Evolutionary conservation across 2,888 invertebrate species (phyloP), one percentile per base, ranked within the genome.

Genomic region (Belgica antarctica): DNA sequence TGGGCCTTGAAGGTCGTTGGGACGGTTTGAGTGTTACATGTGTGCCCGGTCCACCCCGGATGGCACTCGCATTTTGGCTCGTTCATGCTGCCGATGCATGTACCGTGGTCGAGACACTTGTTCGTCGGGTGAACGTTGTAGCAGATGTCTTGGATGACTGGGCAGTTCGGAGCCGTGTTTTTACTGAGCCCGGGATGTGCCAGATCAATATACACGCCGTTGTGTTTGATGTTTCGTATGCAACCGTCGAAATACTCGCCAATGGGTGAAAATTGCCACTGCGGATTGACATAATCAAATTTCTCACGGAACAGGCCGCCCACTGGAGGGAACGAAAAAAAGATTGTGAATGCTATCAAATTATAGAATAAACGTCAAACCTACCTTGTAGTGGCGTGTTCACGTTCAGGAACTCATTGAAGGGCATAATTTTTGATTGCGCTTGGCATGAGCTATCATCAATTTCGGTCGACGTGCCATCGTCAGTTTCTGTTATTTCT

Each of bases 161-260:
- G 78, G 75, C 86, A 86, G 10, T 84, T 84, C 46, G 77, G 75
- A 15, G 76, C 75, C 59, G 78, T 78, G 71, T 76, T 75, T 73
- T 77, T 74, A 12, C 76, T 78, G 65, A 79, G 77, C 10, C 83
- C 84, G 3, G 84, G 82, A 17, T 79, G 78, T 1, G 82, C 82
- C 72, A 86, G 77, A 75, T 86, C 86, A 75, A 85, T 85, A 73
- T 85, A 76, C 73, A 79, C 77, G 74, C 83, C 83, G 75, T 86
- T 85, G 73, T 85, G 84, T 70, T 83, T 76, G 28, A 86, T 76
- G 74, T 86, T 84, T 72, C 83, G 79, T 57, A 87, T 80, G 76
- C 86, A 86, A 5, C 86, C 86, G 72, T 81, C 79, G 75, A 85
- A 85, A 15, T 80, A 80, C 69, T 76, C 75, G n/a, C 77, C 77